Evolutionary conservation across 2,888 invertebrate genomes (phyloP).

Genomic region (Eupithecia vulgata): DNA sequence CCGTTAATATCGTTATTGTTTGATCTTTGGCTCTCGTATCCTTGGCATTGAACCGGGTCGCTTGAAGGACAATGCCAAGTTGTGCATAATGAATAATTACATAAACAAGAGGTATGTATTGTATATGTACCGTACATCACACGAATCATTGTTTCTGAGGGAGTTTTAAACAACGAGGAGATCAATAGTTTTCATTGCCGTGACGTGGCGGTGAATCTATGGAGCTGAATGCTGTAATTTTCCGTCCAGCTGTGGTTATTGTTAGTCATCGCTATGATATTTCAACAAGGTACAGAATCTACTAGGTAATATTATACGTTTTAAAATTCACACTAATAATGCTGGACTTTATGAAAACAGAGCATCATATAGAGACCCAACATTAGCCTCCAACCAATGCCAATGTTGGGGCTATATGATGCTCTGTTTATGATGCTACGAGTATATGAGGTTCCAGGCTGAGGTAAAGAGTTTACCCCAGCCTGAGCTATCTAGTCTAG

Average conservation of each 20-base stretch:
- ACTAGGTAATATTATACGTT: not conserved
- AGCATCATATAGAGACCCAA: not conserved
- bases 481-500: too few relatives aligned
- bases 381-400: too few relatives aligned
- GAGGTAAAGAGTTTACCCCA: too few relatives aligned
- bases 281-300: not conserved
- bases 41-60: slow-evolving; percentile 44
- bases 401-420: too few relatives aligned
- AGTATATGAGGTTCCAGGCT: too few relatives aligned
- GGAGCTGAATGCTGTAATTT: slow-evolving; percentile 22
- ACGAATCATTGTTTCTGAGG: slow-evolving; percentile 1
- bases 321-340: not conserved
- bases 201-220: slow-evolving; percentile 15
- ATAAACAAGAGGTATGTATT: not conserved
- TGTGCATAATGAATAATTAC: not conserved
- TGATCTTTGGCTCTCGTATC: slow-evolving; percentile 36
- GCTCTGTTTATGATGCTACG: too few relatives aligned
- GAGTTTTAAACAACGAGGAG: not conserved
- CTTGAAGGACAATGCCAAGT: slow-evolving; percentile 37
- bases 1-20: slow-evolving; percentile 26
- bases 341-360: not conserved
- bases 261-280: slow-evolving; percentile 24
- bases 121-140: not conserved
- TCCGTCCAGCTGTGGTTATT: slow-evolving; percentile 16
- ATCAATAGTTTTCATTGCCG: slow-evolving; percentile 3